Base-by-base conservation (phyloP, 1,140 invertebrate species). In the Macrocentrus cingulum region DNA sequence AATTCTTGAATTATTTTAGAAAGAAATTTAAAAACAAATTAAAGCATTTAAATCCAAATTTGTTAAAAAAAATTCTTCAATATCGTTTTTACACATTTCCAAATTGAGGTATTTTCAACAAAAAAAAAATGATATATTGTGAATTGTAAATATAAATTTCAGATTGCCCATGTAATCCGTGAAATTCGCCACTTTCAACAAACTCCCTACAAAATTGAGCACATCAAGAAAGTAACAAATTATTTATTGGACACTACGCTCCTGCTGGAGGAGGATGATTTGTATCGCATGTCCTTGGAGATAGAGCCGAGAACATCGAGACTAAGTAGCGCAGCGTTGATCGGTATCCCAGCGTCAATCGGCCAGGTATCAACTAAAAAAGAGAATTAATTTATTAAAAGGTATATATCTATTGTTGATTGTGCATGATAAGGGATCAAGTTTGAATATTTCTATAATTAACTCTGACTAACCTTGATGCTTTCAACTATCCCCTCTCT, bases 121-220 rank as follows among this genome's bases (percentile, higher is more conserved):
- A n/a, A n/a, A n/a, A n/a, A n/a, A n/a, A n/a, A n/a, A n/a, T n/a
- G n/a, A n/a, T n/a, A n/a, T n/a, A n/a, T n/a, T n/a, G n/a, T n/a
- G n/a, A n/a, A n/a, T n/a, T n/a, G n/a, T n/a, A n/a, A n/a, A n/a
- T n/a, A n/a, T n/a, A n/a, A n/a, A n/a, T n/a, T n/a, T n/a, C 76
- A 95, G 93, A 91, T 96, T 72, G 92, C 94, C 23, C 92, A 96
- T 71, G 92, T 96, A 1, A 96, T 97, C 60, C 82, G 92, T 54
- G 94, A 97, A 80, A 94, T 96, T 60, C 83, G 91, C 37, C 90
- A 94, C 64, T 95, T 93, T 74, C 94, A 97, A 72, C 91, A 95
- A 75, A 95, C 91, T 2, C 89, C 91, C 0, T 97, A 96, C 73
- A 94, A 92, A 77, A 95, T 96, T 57, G 90, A 94, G 66, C 83